Evolutionary conservation across 2,113 vertebrate species (phyloP), one percentile per base, ranked within the genome.

Genomic region (Myxocyprinus asiaticus): DNA sequence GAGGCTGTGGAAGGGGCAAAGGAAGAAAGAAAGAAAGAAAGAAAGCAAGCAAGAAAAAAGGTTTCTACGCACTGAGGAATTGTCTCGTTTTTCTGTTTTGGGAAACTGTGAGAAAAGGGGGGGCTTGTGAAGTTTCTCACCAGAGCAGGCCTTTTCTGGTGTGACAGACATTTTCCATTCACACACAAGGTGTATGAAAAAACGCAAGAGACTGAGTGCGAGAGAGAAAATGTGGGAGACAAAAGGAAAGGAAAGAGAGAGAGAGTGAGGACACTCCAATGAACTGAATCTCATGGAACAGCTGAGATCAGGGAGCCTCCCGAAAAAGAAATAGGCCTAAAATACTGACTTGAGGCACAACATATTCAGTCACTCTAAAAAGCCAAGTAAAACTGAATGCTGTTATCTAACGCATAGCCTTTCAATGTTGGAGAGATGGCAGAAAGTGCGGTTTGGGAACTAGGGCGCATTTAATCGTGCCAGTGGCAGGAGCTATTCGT

Each of bases 401-500:
- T 6, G 43, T 14, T 48, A 44, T 56, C 12, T 55, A 55, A 56
- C 12, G 4, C 68, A 42, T 43, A 53, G 68, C 51, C 33, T 44
- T 70, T 56, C 12, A 9, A 6, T n/a, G 22, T n/a, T 43, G 14
- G 47, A 43, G 42, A 48, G 62, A 58, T 45, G 71, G 56, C 61
- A 77, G 67, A 51, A 59, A 70, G 81, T 43, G 12, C 43, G 9
- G 22, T 63, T 43, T 14, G 47, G 14, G 73, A 76, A 71, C 63
- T 71, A 79, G 65, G 67, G 63, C 55, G 7, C 56, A 6, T 84
- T 85, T 83, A 86, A 79, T 76, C 63, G 76, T 68, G 67, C 75
- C 70, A 81, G 48, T 14, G 8, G 62, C n/a, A 50, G 48, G 48
- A 78, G 76, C 84, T 88, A 87, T 89, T 87, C 85, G 69, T 86